phyloP scores from a whole-genome alignment of 2,888 invertebrate species.

The Synanthedon formicaeformis region DNA sequence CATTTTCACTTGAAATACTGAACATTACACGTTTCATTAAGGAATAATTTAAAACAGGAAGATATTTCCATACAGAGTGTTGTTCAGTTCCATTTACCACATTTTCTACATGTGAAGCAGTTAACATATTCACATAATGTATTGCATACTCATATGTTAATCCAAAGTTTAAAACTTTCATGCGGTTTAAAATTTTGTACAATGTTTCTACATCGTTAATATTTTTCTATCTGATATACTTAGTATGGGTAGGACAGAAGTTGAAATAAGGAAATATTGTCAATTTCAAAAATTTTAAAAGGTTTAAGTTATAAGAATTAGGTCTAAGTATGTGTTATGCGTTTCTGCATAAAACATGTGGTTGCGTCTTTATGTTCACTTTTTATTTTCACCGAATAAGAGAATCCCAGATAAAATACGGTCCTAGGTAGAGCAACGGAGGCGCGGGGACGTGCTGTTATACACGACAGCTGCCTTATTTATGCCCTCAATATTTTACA shows the following conservation, averaged over 20 bases:
- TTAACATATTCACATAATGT: too few species aligned
- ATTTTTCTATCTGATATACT: too few species aligned
- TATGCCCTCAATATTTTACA: conserved; percentile 67
- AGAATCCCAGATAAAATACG: conserved; percentile 62
- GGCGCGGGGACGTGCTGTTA: conserved; percentile 53
- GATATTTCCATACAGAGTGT: background rate
- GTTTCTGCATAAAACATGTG: conserved; percentile 1
- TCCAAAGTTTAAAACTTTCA: too few species aligned
- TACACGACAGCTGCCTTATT: conserved; percentile 62
- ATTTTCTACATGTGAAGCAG: background rate
- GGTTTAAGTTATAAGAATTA: too few species aligned
- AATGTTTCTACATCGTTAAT: too few species aligned
- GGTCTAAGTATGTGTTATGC: too few species aligned
- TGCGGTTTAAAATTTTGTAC: too few species aligned
- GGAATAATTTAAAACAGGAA: background rate
- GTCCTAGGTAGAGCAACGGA: conserved; percentile 35
- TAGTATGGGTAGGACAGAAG: too few species aligned
- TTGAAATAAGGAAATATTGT: too few species aligned
- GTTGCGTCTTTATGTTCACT: conserved; percentile 41
- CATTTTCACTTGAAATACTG: background rate
- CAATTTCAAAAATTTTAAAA: too few species aligned
- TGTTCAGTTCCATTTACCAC: background rate
- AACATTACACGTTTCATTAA: background rate
- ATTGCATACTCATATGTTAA: too few species aligned
- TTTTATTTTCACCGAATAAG: conserved; percentile 53